Evolutionary conservation across 2,113 vertebrate species (phyloP), one percentile per base, ranked within the genome.

Genomic region (Mobula birostris): DNA sequence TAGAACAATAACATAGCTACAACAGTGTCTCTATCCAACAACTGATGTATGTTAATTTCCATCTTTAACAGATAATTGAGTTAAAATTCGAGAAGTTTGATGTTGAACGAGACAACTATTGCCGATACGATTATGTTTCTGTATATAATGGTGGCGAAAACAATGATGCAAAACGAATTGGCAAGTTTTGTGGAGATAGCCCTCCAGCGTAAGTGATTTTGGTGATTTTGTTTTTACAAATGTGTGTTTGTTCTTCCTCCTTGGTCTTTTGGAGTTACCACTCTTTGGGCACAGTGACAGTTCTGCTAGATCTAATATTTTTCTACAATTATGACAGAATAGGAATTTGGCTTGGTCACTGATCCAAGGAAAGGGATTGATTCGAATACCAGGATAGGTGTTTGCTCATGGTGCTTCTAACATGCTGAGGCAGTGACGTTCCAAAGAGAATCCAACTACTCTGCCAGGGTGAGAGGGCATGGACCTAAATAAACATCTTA

Each of bases 21-120:
- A 36, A 15, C 82, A 85, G 9, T 61, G 48, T n/a, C 61, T 32
- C 29, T 32, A 8, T 36, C 15, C 85, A 93, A 8, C 32, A 93
- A 74, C 17, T 24, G 3, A 14, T 29, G 24, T 56, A 48, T 56
- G 11, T 48, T 48, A 40, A 19, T 92, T 92, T 74, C 21, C 70
- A 48, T 27, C 68, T 83, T 91, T 32, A 27, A 70, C 95, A 97
- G 97, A 97, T 97, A 29, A 99, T 99, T 95, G 98, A 99, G 95
- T 94, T 99, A 92, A 98, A 97, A 95, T 99, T 99, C 19, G 99
- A 99, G 96, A 99, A 99, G 96, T 99, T 99, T 95, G 99, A 99
- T 24, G 98, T 99, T 91, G 99, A 99, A 94, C 97, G 98, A 94
- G 99, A 99, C 94, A 99, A 98, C 97, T 98, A 99, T 96, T 99